Evolutionary conservation across 1,140 invertebrate species (phyloP).

Genomic region (Brachystomella parvula): DNA sequence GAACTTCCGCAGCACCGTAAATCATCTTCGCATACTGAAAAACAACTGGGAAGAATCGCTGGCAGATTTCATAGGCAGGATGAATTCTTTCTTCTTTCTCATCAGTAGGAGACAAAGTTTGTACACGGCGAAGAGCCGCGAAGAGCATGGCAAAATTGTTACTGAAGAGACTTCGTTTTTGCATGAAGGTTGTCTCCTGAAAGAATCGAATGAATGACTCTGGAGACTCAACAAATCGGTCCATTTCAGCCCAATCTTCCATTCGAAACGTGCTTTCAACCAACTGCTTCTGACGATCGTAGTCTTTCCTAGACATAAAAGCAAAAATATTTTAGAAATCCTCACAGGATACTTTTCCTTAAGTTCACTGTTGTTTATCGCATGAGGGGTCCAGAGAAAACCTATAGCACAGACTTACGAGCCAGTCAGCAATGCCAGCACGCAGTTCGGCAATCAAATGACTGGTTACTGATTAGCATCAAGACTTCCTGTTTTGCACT

Average conservation of each 20-base stretch:
- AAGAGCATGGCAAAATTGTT: background rate
- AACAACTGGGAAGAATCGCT: background rate
- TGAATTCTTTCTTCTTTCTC: background rate
- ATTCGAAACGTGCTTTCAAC: background rate
- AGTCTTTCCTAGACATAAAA: background rate
- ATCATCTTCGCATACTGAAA: background rate
- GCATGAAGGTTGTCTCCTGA: background rate
- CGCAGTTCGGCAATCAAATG: no score
- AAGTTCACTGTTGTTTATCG: no score
- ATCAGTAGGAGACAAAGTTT: background rate
- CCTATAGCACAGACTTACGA: no score
- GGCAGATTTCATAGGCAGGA: background rate
- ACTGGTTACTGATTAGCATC: no score
- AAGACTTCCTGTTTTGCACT: no score
- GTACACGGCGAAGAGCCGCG: background rate
- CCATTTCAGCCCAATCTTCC: background rate
- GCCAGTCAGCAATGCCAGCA: no score
- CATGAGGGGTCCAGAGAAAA: no score
- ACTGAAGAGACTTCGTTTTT: background rate
- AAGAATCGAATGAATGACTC: background rate
- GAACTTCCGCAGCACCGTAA: background rate
- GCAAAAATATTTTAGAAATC: background rate
- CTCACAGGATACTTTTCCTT: background rate
- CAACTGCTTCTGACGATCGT: constrained; percentile 1
- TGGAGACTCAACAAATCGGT: background rate